A percentile compares a stretch with the other conserved stretches of the same genome.
These are phyloP conservation scores for Watsonalla binaria DNA, from an alignment of 2,888 invertebrate species.

Conservation along the genomic window DNA sequence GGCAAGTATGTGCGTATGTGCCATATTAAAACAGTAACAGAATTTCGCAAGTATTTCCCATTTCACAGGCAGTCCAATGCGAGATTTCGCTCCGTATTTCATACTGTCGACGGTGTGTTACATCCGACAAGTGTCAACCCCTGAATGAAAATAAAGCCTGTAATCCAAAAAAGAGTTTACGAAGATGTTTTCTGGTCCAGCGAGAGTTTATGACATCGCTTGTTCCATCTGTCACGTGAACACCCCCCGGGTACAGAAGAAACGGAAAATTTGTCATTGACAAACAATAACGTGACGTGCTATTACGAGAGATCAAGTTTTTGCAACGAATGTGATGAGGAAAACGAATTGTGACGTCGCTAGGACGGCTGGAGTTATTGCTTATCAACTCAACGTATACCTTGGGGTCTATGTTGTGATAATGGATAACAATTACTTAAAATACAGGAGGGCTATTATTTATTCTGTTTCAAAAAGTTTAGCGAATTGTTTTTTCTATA, in stretches of 20 bases:
- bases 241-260: neutral
- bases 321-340: neutral
- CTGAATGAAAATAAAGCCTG: slow-evolving; percentile 14
- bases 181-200: slow-evolving; percentile 10
- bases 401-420: too few species aligned
- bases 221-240: slow-evolving; percentile 4
- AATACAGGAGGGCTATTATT: too few species aligned
- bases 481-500: too few species aligned
- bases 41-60: neutral
- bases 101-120: neutral
- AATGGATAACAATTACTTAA: too few species aligned
- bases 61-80: neutral
- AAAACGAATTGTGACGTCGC: neutral
- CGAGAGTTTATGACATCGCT: neutral
- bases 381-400: too few species aligned
- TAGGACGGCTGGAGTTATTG: too few species aligned
- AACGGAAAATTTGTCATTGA: neutral
- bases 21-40: too few species aligned
- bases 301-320: neutral
- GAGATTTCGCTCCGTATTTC: too few species aligned
- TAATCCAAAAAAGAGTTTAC: slow-evolving; percentile 12
- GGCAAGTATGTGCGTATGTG: too few species aligned
- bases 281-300: neutral
- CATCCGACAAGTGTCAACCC: slow-evolving; percentile 4
- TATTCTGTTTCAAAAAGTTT: too few species aligned